Percentiles rank a stretch among this genome's conserved stretches.
Evolutionary conservation across 2,888 invertebrate genomes (phyloP).

Genomic region (Luffia ferchaultella): DNA sequence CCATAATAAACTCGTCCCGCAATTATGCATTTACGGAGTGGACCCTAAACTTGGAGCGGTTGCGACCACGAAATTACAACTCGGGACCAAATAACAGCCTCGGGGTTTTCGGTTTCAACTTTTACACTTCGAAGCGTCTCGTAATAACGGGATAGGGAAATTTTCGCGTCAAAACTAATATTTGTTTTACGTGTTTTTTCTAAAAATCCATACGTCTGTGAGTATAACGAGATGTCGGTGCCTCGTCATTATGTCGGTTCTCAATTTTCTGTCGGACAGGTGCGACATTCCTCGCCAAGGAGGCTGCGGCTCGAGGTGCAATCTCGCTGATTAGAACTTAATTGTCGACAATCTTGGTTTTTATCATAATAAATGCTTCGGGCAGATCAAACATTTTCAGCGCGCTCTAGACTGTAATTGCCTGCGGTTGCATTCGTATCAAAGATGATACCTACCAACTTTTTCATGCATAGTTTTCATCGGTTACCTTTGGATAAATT

Average conservation of each 20-base stretch:
- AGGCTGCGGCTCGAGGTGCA: no score
- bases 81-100: conserved; percentile 30
- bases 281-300: conserved; percentile 22
- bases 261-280: conserved; percentile 34
- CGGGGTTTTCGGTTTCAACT: conserved; percentile 32
- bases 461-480: no score
- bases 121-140: conserved; percentile 27
- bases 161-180: conserved; percentile 48
- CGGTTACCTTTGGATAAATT: no score
- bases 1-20: no score
- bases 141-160: conserved; percentile 25
- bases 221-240: conserved; percentile 34
- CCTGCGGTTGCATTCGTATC: no score
- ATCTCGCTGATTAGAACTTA: no score
- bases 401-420: no score
- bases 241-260: conserved; percentile 38
- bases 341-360: no score
- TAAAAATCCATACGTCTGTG: conserved; percentile 31
- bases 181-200: conserved; percentile 47
- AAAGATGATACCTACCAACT: no score
- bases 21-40: neutral
- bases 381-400: no score
- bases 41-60: conserved; percentile 3
- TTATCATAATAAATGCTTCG: no score
- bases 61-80: conserved; percentile 40